These are phyloP conservation scores for Wiebesia pumilae DNA, from an alignment of 1,140 invertebrate species.

Conservation along the genomic window DNA sequence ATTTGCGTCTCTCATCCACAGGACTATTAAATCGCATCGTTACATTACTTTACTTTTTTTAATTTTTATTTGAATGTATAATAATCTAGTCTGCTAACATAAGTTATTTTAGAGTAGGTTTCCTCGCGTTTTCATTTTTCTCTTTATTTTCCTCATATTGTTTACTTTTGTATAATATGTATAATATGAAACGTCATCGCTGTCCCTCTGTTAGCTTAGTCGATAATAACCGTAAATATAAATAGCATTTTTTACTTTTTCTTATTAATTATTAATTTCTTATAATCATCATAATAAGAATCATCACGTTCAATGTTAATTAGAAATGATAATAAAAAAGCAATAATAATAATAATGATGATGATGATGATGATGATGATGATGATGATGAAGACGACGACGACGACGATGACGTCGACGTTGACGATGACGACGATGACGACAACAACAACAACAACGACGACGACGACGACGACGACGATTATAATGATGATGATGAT, in stretches of 20 bases:
- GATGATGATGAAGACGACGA: background rate
- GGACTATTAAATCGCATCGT: slow-evolving; percentile 15
- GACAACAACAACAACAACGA: too few species aligned
- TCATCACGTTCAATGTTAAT: slow-evolving; percentile 33
- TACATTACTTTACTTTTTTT: slow-evolving; percentile 29
- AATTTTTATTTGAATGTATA: slow-evolving; percentile 40
- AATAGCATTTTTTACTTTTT: slow-evolving; percentile 49
- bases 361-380: slow-evolving; percentile 23
- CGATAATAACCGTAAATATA: slow-evolving; percentile 50
- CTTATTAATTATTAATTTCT: slow-evolving; percentile 34
- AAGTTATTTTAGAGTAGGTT: slow-evolving; percentile 43
- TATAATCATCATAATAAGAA: slow-evolving; percentile 39
- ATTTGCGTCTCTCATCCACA: background rate
- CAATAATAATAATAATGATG: slow-evolving; percentile 15
- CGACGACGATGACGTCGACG: background rate
- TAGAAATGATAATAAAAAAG: slow-evolving; percentile 24
- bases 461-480: background rate
- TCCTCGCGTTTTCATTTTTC: slow-evolving; percentile 15
- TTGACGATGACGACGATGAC: too few species aligned
- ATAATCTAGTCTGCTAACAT: slow-evolving; percentile 49
- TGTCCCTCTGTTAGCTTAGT: slow-evolving; percentile 30
- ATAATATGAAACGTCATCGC: slow-evolving; percentile 48
- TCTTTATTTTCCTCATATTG: slow-evolving; percentile 23
- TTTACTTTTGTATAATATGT: slow-evolving; percentile 47
- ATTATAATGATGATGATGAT: slow-evolving; percentile 20